A percentile compares a stretch with the other conserved stretches of the same genome.
Evolutionary conservation across 2,113 vertebrate species (phyloP).

Genomic region (Vulpes vulpes): DNA sequence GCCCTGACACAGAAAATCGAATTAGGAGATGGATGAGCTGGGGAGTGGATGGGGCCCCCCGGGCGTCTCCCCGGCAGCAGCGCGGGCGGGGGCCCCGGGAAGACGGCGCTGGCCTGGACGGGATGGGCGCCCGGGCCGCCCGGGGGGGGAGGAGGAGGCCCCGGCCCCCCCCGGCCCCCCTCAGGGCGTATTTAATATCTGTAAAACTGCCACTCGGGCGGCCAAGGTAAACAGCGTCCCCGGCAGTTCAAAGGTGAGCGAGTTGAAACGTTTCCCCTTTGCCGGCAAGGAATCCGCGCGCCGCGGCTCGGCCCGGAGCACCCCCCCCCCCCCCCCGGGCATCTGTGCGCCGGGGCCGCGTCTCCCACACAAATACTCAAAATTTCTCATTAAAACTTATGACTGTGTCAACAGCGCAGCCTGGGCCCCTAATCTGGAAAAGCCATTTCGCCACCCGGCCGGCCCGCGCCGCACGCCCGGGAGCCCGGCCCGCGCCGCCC

Average conservation of each 20-base stretch:
- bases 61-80: slow-evolving; percentile 54
- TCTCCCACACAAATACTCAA: slow-evolving; percentile 93
- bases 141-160: slow-evolving; percentile 83
- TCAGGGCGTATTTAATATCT: slow-evolving; percentile 95
- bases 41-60: slow-evolving; percentile 14
- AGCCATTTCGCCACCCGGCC: slow-evolving; percentile 81
- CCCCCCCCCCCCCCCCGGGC: slow-evolving; percentile 85
- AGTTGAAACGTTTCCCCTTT: slow-evolving; percentile 96
- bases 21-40: slow-evolving; percentile 79
- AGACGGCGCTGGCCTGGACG: neutral
- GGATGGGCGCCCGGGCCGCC: neutral
- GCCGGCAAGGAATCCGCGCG: slow-evolving; percentile 94
- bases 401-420: slow-evolving; percentile 92
- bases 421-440: slow-evolving; percentile 89
- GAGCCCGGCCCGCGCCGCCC: neutral
- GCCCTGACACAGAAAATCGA: slow-evolving; percentile 84
- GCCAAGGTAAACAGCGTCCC: slow-evolving; percentile 99
- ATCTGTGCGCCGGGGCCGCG: slow-evolving; percentile 93
- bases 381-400: slow-evolving; percentile 93
- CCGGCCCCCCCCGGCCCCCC: slow-evolving; percentile 44
- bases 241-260: slow-evolving; percentile 98
- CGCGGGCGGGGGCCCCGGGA: slow-evolving; percentile 58
- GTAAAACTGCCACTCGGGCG: slow-evolving; percentile 98
- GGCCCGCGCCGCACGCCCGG: neutral
- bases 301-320: slow-evolving; percentile 81